A percentile compares a stretch with the other conserved stretches of the same genome.
phyloP scores from a whole-genome alignment of 2,113 vertebrate genomes.

The Pachyramphus minor region DNA sequence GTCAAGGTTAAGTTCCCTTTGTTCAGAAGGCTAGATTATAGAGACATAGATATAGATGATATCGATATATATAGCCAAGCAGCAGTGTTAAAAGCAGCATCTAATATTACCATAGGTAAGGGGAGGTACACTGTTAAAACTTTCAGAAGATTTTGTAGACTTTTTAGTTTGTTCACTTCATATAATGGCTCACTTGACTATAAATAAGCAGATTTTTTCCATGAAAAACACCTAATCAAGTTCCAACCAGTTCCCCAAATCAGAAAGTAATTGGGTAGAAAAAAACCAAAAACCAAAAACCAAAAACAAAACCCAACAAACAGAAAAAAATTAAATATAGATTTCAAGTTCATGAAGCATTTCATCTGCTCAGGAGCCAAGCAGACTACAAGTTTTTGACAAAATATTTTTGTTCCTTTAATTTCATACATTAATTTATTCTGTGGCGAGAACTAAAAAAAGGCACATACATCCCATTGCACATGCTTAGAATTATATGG shows the following conservation, averaged over 20 bases:
- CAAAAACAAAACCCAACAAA: not conserved
- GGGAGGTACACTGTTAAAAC: not conserved
- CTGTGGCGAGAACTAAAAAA: fast-evolving
- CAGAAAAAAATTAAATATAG: not conserved
- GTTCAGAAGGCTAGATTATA: not conserved
- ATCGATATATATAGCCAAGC: not conserved
- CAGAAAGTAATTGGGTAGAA: not conserved
- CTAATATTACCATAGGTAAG: not conserved
- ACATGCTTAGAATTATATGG: not conserved
- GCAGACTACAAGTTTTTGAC: not conserved
- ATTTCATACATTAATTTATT: not conserved
- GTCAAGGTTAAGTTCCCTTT: not conserved
- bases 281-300: not conserved
- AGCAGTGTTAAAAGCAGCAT: not conserved
- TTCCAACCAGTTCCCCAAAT: not conserved
- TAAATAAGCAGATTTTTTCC: not conserved
- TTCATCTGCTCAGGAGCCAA: not conserved
- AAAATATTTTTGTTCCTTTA: not conserved
- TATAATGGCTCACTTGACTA: not conserved
- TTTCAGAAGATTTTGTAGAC: not conserved
- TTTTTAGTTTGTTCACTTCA: not conserved
- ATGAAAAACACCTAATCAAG: not conserved
- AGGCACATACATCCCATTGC: not conserved
- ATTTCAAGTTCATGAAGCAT: not conserved
- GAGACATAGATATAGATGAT: not conserved